Evolutionary conservation across 2,113 vertebrate genomes (phyloP).

Genomic region (Martes martes): DNA sequence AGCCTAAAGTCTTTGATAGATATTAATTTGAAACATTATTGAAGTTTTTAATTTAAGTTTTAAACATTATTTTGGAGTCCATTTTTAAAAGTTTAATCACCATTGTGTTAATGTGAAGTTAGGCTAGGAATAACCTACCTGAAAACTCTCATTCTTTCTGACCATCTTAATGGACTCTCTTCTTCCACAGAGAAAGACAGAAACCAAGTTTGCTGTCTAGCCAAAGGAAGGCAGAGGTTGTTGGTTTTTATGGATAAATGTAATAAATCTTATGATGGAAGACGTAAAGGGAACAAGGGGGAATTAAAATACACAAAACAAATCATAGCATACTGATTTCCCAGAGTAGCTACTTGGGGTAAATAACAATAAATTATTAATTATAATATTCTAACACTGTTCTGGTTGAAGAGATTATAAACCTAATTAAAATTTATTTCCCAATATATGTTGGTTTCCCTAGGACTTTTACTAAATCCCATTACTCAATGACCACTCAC

Average conservation of each 20-base stretch:
- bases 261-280: not conserved
- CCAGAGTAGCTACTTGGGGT: not conserved
- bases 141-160: slow-evolving; percentile 28
- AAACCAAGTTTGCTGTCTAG: slow-evolving; percentile 18
- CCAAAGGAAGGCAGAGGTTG: not conserved
- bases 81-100: slow-evolving; percentile 10
- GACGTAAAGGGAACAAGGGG: not conserved
- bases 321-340: slow-evolving; percentile 23
- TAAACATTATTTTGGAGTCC: not conserved
- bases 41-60: slow-evolving; percentile 37
- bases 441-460: not conserved
- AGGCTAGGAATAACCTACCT: slow-evolving; percentile 22
- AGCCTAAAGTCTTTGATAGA: not conserved
- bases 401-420: slow-evolving; percentile 50
- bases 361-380: slow-evolving; percentile 46
- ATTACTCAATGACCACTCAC: slow-evolving; percentile 26
- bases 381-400: slow-evolving; percentile 13
- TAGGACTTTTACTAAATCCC: slow-evolving; percentile 29
- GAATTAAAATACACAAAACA: slow-evolving; percentile 46
- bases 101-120: not conserved
- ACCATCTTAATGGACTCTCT: slow-evolving; percentile 22
- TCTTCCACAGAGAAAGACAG: slow-evolving; percentile 18
- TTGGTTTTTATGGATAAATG: not conserved
- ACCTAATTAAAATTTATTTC: slow-evolving; percentile 50
- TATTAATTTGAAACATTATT: slow-evolving; percentile 32